phyloP scores from a whole-genome alignment of 1,140 invertebrate species.

The Cydia strobilella region DNA sequence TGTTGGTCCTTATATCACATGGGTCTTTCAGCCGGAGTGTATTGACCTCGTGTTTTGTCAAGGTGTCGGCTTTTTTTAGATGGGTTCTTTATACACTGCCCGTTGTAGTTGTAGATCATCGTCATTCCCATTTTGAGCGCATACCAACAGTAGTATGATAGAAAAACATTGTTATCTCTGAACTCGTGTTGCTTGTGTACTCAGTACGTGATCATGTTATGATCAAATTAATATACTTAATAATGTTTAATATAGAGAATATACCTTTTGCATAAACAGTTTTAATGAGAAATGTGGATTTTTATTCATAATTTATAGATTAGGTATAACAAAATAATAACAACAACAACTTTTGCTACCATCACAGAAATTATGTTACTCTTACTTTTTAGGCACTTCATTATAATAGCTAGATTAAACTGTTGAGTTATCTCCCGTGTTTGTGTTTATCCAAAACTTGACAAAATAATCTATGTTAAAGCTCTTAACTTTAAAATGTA shows the following conservation, averaged over 20 bases:
- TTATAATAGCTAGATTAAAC: neutral
- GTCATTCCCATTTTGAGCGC: conserved; percentile 49
- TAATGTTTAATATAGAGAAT: neutral
- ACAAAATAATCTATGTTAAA: neutral
- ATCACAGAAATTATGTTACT: neutral
- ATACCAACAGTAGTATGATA: neutral
- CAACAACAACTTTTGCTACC: neutral
- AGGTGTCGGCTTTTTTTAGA: conserved; percentile 79
- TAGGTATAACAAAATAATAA: neutral
- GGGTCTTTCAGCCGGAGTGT: conserved; percentile 71
- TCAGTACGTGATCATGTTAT: conserved; percentile 3
- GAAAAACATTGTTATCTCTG: conserved; percentile 18
- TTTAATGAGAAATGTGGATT: neutral
- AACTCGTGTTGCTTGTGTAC: conserved; percentile 7
- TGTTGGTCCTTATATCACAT: conserved; percentile 64
- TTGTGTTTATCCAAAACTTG: neutral
- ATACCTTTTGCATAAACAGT: neutral
- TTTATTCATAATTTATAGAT: neutral
- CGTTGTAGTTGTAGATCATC: conserved; percentile 66
- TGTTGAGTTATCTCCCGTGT: neutral
- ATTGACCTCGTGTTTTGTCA: conserved; percentile 80
- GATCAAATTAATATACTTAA: neutral
- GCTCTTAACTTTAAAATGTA: neutral
- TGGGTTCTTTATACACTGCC: conserved; percentile 70
- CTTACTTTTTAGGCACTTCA: neutral